These are phyloP conservation scores for Masticophis lateralis DNA, from an alignment of 2,797 vertebrate species.

Conservation along the genomic window DNA sequence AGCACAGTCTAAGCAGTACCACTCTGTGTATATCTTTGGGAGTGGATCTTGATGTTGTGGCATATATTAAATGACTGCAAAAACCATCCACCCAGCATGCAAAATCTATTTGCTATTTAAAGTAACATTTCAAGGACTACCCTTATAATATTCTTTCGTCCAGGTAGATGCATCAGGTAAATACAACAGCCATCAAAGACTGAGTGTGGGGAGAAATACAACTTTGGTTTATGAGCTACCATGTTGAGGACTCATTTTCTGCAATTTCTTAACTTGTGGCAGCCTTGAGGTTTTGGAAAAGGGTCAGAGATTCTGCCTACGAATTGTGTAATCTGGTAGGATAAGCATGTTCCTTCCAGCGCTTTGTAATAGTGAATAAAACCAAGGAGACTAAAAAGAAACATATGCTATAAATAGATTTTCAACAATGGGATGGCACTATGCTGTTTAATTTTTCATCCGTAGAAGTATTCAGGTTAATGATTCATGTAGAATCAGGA, in stretches of 20 bases:
- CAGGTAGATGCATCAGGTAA: not conserved
- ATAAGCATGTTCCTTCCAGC: not conserved
- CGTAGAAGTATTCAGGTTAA: slow-evolving; percentile 27
- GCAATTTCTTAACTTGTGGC: slow-evolving; percentile 5
- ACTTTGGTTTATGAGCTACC: not conserved
- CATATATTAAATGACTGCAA: not conserved
- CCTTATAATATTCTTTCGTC: not conserved
- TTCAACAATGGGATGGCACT: not conserved
- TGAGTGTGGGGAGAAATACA: not conserved
- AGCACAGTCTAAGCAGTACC: not conserved
- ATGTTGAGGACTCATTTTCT: not conserved
- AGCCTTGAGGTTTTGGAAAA: not conserved
- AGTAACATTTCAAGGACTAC: not conserved
- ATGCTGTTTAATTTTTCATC: slow-evolving; percentile 38
- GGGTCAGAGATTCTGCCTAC: not conserved
- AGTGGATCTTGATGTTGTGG: not conserved
- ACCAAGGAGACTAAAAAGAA: not conserved
- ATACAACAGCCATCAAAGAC: not conserved
- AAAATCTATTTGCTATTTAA: not conserved
- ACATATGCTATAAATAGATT: slow-evolving; percentile 40
- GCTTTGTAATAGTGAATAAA: slow-evolving; percentile 6
- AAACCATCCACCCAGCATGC: not conserved
- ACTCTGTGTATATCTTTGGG: not conserved
- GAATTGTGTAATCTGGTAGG: not conserved
- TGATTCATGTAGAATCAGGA: slow-evolving; percentile 39